phyloP scores from a whole-genome alignment of 2,113 vertebrate genomes.

The Actenoides lindsayi region DNA sequence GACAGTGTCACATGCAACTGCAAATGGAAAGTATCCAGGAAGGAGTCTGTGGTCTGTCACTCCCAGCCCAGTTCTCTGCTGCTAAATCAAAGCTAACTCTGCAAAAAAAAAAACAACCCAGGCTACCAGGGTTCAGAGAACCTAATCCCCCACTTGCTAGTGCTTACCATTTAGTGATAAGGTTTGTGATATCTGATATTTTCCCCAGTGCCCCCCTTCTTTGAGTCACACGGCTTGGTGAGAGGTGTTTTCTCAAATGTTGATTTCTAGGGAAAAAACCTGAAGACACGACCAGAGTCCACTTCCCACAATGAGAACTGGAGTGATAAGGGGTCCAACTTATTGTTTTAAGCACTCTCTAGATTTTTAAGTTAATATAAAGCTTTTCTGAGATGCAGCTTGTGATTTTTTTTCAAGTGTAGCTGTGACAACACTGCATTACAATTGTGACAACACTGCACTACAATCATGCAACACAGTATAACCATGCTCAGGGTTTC shows the following conservation, averaged over 20 bases:
- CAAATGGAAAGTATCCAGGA: background rate
- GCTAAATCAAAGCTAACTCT: background rate
- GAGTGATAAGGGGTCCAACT: background rate
- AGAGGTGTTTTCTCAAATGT: constrained; percentile 1
- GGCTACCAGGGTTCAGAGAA: background rate
- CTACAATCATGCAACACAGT: background rate
- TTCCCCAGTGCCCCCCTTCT: background rate
- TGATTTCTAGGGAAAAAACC: background rate
- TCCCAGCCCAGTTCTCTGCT: background rate
- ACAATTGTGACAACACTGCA: rapidly evolving
- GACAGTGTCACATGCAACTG: background rate
- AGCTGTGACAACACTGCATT: rapidly evolving
- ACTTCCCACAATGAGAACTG: background rate
- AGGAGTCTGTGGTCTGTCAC: background rate
- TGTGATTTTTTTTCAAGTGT: background rate
- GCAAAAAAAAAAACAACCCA: background rate
- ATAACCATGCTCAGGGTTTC: background rate
- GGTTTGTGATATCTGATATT: background rate
- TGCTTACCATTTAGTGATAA: background rate
- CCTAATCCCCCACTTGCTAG: background rate
- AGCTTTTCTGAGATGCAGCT: background rate
- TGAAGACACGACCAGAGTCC: background rate
- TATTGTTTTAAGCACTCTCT: background rate
- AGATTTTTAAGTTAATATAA: background rate
- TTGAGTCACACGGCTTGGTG: background rate